Conservation (phyloP, 2,888 invertebrate species). For the Nasonovia ribisnigri region DNA sequence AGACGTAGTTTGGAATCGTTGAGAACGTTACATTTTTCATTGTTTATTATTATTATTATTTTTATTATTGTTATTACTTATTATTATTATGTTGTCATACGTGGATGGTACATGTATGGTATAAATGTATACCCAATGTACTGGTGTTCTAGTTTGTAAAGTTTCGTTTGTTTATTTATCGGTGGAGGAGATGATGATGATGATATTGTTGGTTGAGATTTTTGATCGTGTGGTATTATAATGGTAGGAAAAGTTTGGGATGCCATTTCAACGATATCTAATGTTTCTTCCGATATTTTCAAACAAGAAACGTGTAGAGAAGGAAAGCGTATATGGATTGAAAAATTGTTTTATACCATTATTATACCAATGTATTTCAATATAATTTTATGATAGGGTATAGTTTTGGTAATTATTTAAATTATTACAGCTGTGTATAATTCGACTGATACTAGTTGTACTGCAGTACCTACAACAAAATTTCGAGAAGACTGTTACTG, state of each 20-base stretch:
- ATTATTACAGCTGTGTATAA: background rate
- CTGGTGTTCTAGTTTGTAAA: background rate
- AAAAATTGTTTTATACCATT: background rate
- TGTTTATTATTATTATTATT: background rate
- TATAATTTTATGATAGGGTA: background rate
- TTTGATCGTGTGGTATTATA: background rate
- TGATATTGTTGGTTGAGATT: background rate
- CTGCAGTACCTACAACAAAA: background rate
- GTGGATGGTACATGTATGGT: background rate
- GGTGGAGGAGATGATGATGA: background rate
- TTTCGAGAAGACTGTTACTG: background rate
- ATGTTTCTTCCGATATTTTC: background rate
- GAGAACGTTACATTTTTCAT: background rate
- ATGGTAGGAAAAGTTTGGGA: background rate
- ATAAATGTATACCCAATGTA: background rate
- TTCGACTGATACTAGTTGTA: background rate
- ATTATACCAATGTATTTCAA: background rate
- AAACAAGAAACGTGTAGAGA: background rate
- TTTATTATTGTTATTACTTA: background rate
- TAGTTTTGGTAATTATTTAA: background rate
- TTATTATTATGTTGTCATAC: background rate
- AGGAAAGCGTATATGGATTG: background rate
- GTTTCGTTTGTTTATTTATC: conserved; percentile 26
- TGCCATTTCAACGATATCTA: background rate
- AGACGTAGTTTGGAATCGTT: background rate